Conservation (phyloP, 1,140 invertebrate species). For the Bombus soroeensis region DNA sequence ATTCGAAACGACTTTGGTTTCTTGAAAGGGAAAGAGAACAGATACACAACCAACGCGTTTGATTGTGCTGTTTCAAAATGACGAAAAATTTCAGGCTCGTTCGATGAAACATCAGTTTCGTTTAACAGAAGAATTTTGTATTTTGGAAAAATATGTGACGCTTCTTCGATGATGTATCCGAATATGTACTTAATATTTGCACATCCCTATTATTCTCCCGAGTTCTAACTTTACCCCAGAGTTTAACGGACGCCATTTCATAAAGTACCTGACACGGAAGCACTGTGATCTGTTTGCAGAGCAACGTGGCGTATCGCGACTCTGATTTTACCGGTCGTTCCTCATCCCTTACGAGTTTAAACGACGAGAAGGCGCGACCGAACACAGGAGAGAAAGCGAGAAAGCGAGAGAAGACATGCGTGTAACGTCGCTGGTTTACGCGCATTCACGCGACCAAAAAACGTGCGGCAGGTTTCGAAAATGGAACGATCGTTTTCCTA, state of each 20-base stretch:
- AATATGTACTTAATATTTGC: neutral
- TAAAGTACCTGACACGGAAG: neutral
- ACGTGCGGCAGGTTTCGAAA: neutral
- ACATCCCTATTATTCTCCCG: neutral
- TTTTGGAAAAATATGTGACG: neutral
- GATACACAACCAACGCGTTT: neutral
- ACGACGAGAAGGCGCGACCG: neutral
- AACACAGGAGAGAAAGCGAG: too few species aligned
- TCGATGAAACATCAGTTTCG: neutral
- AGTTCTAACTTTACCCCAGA: neutral
- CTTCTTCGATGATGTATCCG: too few species aligned
- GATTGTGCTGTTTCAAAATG: neutral
- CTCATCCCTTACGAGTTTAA: neutral
- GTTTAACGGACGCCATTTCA: neutral
- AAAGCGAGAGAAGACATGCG: neutral
- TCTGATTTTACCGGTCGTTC: neutral
- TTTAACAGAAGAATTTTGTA: neutral
- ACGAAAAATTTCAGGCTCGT: neutral
- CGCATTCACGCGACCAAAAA: neutral
- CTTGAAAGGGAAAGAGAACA: neutral
- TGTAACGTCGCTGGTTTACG: neutral
- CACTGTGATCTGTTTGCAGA: neutral
- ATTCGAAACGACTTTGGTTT: neutral
- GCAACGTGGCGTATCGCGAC: neutral
- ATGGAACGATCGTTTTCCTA: conserved; percentile 33